Conservation (phyloP, 53 echinoderm and acorn worm species). For the Stichopus horrens region DNA sequence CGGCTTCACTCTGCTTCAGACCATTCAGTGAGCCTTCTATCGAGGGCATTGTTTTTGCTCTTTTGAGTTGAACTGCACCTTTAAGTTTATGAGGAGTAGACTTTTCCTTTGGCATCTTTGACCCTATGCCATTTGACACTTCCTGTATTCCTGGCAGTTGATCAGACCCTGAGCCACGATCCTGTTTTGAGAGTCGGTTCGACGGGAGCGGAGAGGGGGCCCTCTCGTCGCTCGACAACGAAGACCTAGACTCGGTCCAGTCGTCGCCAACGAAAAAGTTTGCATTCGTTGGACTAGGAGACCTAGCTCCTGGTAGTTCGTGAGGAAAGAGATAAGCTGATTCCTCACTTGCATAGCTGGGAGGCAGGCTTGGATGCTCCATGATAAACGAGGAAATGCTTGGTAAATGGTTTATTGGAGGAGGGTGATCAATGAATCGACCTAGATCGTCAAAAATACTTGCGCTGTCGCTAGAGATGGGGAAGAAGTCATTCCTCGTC, state of each 20-base stretch:
- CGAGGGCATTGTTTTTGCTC: conserved; percentile 83
- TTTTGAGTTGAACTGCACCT: conserved; percentile 54
- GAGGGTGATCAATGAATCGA: conserved; percentile 51
- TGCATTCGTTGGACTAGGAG: conserved; percentile 35
- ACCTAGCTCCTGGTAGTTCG: not conserved
- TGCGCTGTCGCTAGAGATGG: conserved; percentile 75
- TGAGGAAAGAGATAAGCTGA: not conserved
- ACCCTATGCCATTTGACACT: conserved; percentile 36
- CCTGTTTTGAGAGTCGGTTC: conserved; percentile 44
- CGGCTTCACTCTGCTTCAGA: conserved; percentile 56
- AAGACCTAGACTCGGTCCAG: conserved; percentile 33
- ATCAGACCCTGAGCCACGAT: conserved; percentile 52
- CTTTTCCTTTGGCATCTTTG: conserved; percentile 35
- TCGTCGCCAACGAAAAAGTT: conserved; percentile 54
- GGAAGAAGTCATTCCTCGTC: conserved; percentile 75
- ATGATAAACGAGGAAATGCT: conserved; percentile 56
- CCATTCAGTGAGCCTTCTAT: conserved; percentile 66
- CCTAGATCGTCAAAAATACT: conserved; percentile 59
- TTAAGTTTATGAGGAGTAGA: conserved; percentile 7
- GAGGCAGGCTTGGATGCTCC: conserved; percentile 62
- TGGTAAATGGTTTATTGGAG: conserved; percentile 46
- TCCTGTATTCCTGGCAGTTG: conserved; percentile 64
- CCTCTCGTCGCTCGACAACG: conserved; percentile 49
- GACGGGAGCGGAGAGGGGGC: conserved; percentile 53
- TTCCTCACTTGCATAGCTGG: conserved; percentile 41